These are phyloP conservation scores for Sebastes taczanowskii DNA, from an alignment of 2,797 vertebrate species.

Conservation along the genomic window DNA sequence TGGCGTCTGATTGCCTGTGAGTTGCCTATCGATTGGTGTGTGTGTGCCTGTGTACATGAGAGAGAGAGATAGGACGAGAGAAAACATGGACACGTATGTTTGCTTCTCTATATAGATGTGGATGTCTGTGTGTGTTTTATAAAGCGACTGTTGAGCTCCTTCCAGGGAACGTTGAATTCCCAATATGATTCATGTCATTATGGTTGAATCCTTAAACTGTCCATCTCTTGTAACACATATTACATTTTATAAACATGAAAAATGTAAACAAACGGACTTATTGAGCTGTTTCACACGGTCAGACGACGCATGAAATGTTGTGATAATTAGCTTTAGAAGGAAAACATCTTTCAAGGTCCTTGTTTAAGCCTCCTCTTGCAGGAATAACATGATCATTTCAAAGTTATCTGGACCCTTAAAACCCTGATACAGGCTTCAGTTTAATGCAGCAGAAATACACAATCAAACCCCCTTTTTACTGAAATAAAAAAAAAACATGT, in stretches of 20 bases:
- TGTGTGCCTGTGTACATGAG: constrained; percentile 31
- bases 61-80: constrained; percentile 25
- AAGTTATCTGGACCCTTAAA: neutral
- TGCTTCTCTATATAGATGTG: constrained; percentile 19
- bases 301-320: neutral
- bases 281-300: neutral
- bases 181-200: neutral
- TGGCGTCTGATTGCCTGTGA: constrained; percentile 88
- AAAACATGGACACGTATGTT: constrained; percentile 52
- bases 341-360: neutral
- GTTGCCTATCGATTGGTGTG: constrained; percentile 82
- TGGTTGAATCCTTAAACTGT: constrained; percentile 21
- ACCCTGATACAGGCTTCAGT: neutral
- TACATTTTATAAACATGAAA: constrained; percentile 2
- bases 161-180: constrained; percentile 41
- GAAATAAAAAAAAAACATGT: constrained; percentile 3
- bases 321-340: neutral
- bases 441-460: neutral
- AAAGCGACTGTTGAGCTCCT: constrained; percentile 22
- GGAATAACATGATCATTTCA: neutral
- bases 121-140: constrained; percentile 16
- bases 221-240: neutral
- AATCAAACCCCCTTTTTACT: constrained; percentile 3
- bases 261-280: constrained; percentile 4
- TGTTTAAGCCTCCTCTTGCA: neutral